Conservation (phyloP, 2,113 vertebrate species). For the Pteruthius melanotis region DNA sequence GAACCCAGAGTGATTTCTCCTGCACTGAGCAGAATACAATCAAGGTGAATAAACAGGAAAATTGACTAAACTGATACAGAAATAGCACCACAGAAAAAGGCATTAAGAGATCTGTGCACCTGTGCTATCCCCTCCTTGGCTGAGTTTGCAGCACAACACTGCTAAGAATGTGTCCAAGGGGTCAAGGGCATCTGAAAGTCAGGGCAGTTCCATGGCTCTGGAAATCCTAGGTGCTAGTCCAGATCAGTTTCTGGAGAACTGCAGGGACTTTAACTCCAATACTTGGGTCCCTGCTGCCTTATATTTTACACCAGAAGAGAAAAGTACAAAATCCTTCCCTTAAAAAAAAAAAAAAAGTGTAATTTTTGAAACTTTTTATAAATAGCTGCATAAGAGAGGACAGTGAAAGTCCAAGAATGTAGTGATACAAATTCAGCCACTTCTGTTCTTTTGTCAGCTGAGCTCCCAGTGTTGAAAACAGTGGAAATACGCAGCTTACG, state of each 20-base stretch:
- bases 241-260: not conserved
- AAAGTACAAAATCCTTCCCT: not conserved
- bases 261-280: not conserved
- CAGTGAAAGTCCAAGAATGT: not conserved
- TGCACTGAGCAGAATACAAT: not conserved
- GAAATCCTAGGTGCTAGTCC: not conserved
- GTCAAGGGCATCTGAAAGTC: not conserved
- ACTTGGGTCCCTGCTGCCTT: not conserved
- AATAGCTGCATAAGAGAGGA: not conserved
- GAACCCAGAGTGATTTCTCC: not conserved
- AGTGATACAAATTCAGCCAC: not conserved
- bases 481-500: not conserved
- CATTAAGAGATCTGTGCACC: rapidly evolving
- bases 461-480: not conserved
- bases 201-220: not conserved
- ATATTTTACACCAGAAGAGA: not conserved
- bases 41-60: constrained; percentile 16
- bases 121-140: rapidly evolving
- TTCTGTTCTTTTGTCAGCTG: not conserved
- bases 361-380: not conserved
- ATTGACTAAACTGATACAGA: not conserved
- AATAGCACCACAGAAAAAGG: not conserved
- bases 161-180: rapidly evolving
- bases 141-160: not conserved
- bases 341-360: not conserved